Base-by-base conservation (phyloP, 2,113 vertebrate species). In the Ammospiza nelsoni region DNA sequence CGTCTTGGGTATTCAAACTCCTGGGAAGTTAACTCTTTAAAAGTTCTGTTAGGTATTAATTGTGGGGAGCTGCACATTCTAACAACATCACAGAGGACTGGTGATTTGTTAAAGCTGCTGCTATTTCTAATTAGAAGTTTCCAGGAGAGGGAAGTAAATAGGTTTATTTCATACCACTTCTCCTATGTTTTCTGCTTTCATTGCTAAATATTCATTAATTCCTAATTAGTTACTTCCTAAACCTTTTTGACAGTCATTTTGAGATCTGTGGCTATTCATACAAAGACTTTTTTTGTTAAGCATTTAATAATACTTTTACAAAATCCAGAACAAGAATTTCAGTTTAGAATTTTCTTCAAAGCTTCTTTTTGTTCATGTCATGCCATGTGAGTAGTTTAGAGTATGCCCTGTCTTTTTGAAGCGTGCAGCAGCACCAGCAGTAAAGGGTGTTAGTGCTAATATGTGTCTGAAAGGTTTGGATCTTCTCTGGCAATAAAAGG, bases 401-500 rank as follows among this genome's bases (percentile, higher is more conserved):
- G 15, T 37, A 9, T 16, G 18, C 35, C 59, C 10, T 87, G 58
- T 51, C 35, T 54, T 79, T 76, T 13, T 63, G 65, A 84, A 78
- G 28, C 0, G 0, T 67, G n/a, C 28, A 63, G 55, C 77, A 73
- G 12, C 23, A 43, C 15, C n/a, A 71, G 31, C 65, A 84, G 4
- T 71, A 59, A 78, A 39, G n/a, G 24, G 6, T 92, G 35, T 66
- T 82, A 62, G 73, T 79, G 41, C 15, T 68, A 59, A 48, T 48
- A 14, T 12, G 29, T 65, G 54, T 52, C 67, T 80, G 44, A 68
- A 95, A 61, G 46, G 24, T 87, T 75, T 72, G 49, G 41, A 21
- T 85, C 22, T 85, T 72, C 31, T 58, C 37, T 90, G 83, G 28
- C 59, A 94, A 12, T 68, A 21, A 57, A 80, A 86, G 63, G 59